phyloP scores from a whole-genome alignment of 2,113 vertebrate species.

The Ptilonorhynchus violaceus region DNA sequence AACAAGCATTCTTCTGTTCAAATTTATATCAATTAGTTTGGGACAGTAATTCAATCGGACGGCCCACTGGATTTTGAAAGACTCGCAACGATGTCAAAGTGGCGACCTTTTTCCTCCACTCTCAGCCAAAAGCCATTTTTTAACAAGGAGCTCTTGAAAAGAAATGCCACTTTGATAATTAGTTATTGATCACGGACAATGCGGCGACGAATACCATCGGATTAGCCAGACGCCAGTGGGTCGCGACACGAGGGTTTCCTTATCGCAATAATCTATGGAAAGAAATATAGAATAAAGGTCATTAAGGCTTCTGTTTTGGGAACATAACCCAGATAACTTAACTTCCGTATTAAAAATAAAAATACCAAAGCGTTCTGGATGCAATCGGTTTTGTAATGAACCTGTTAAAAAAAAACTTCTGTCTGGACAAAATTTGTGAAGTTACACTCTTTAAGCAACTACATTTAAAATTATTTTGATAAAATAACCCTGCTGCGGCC shows the following conservation, averaged over 20 bases:
- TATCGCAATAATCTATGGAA: slow-evolving; percentile 78
- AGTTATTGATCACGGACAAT: slow-evolving; percentile 98
- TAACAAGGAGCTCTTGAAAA: slow-evolving; percentile 85
- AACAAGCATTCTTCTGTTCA: slow-evolving; percentile 93
- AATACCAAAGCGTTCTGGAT: background rate
- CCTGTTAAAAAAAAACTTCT: background rate
- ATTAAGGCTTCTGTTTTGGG: slow-evolving; percentile 75
- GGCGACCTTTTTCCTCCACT: slow-evolving; percentile 75
- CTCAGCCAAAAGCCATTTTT: slow-evolving; percentile 86
- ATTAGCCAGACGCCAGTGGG: slow-evolving; percentile 88
- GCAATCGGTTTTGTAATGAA: background rate
- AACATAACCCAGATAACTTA: slow-evolving; percentile 70
- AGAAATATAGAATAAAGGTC: slow-evolving; percentile 72
- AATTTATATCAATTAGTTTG: slow-evolving; percentile 94
- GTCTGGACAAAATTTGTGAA: background rate
- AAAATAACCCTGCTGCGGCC: slow-evolving; percentile 69
- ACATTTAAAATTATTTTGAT: slow-evolving; percentile 62
- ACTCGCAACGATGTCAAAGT: slow-evolving; percentile 82
- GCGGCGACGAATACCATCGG: slow-evolving; percentile 78
- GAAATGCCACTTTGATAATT: slow-evolving; percentile 96
- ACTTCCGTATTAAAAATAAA: slow-evolving; percentile 63
- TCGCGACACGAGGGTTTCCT: slow-evolving; percentile 81
- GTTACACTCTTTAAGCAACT: background rate
- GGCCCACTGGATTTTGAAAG: slow-evolving; percentile 88
- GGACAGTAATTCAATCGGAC: slow-evolving; percentile 91